These are phyloP conservation scores for Dynastes tityus DNA, from an alignment of 2,888 invertebrate species.

Conservation along the genomic window DNA sequence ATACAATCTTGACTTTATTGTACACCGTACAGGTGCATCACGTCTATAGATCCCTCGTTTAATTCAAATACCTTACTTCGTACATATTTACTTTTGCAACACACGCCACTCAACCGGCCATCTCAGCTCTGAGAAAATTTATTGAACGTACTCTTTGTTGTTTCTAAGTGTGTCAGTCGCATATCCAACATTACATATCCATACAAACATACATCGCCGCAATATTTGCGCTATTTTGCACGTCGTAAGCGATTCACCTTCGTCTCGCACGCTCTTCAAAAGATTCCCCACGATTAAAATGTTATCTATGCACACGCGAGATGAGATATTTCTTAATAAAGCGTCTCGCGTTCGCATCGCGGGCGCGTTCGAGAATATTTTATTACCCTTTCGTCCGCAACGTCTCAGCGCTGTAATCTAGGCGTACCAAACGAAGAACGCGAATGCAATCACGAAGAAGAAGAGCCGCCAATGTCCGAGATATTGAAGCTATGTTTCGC, in stretches of 20 bases:
- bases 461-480: background rate
- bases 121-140: conserved; percentile 34
- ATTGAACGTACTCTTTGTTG: conserved; percentile 49
- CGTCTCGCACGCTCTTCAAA: conserved; percentile 30
- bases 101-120: background rate
- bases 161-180: conserved; percentile 48
- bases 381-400: background rate
- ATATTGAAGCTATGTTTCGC: background rate
- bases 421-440: background rate
- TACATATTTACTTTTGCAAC: conserved; percentile 50
- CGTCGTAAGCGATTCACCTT: background rate
- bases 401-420: background rate
- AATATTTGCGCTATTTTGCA: background rate
- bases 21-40: too few relatives aligned
- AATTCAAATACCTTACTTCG: conserved; percentile 4
- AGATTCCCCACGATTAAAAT: conserved; percentile 34
- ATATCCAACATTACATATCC: background rate
- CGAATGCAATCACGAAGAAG: background rate
- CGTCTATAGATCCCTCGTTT: background rate
- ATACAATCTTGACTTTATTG: too few relatives aligned
- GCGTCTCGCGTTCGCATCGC: background rate
- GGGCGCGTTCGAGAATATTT: background rate
- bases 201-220: too few relatives aligned
- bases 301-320: conserved; percentile 13
- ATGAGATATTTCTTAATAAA: conserved; percentile 34